phyloP scores from a whole-genome alignment of 2,113 vertebrate species.

The Eulemur rufifrons region DNA sequence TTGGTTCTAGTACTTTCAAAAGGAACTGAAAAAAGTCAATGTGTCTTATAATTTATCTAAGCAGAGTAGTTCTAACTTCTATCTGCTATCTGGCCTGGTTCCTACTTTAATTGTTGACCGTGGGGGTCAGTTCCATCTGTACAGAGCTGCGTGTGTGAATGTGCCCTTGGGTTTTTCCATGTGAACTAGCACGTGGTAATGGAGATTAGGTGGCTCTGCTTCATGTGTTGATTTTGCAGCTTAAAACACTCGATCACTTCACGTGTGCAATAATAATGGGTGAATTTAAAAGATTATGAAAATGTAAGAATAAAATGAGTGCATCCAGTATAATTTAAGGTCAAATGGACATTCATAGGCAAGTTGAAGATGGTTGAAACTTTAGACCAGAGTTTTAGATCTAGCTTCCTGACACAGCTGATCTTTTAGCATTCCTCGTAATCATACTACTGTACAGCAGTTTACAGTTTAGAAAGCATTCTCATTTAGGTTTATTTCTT shows the following conservation, averaged over 20 bases:
- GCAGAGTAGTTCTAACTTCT: neutral
- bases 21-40: slow-evolving; percentile 18
- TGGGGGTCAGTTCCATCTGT: neutral
- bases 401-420: neutral
- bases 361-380: neutral
- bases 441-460: neutral
- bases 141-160: neutral
- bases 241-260: neutral
- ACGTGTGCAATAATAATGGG: neutral
- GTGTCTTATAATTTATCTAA: slow-evolving; percentile 30
- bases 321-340: neutral
- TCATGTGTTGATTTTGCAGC: neutral
- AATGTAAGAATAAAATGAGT: slow-evolving; percentile 24
- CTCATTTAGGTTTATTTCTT: neutral
- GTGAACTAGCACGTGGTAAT: neutral
- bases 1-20: neutral
- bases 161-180: slow-evolving; percentile 13
- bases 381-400: neutral
- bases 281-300: neutral
- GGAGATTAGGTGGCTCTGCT: neutral
- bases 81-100: neutral
- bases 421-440: neutral
- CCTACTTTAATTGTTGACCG: neutral
- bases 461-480: slow-evolving; percentile 4
- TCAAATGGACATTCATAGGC: neutral